Evolutionary conservation across 2,797 vertebrate species (phyloP).

Genomic region (Sebastes hubbsi): DNA sequence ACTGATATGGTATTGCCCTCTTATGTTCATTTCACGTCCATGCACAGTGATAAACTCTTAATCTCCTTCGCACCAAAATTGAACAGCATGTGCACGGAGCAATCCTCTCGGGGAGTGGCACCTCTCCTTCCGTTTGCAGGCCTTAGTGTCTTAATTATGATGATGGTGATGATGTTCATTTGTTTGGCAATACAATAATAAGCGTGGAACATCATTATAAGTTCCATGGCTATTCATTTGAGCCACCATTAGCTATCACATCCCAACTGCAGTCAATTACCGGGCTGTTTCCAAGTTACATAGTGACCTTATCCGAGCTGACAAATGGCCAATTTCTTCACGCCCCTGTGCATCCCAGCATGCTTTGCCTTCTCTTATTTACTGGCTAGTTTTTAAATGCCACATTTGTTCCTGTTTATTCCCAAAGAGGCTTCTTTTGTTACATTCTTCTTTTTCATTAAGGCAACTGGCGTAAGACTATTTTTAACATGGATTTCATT

Average conservation of each 20-base stretch:
- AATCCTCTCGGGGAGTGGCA: slow-evolving; percentile 9
- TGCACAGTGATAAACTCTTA: slow-evolving; percentile 45
- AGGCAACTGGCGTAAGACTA: background rate
- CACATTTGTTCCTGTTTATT: slow-evolving; percentile 74
- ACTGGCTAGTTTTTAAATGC: slow-evolving; percentile 74
- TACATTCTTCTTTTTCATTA: slow-evolving; percentile 26
- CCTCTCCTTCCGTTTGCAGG: slow-evolving; percentile 2
- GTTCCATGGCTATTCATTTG: slow-evolving; percentile 28
- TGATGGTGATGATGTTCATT: slow-evolving; percentile 41
- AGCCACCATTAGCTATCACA: slow-evolving; percentile 32
- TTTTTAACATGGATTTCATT: slow-evolving; percentile 21
- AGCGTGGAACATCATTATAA: slow-evolving; percentile 38
- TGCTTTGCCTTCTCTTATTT: slow-evolving; percentile 68
- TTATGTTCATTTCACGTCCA: slow-evolving; percentile 11
- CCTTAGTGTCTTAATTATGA: slow-evolving; percentile 29
- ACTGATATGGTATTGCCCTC: slow-evolving; percentile 11
- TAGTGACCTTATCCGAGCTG: slow-evolving; percentile 77
- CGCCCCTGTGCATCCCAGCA: slow-evolving; percentile 52
- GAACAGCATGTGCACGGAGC: background rate
- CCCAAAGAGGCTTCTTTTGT: slow-evolving; percentile 31
- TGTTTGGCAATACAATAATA: slow-evolving; percentile 56
- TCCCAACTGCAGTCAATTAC: slow-evolving; percentile 69
- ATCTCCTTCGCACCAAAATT: slow-evolving; percentile 7
- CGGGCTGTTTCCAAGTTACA: slow-evolving; percentile 55
- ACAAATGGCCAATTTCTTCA: slow-evolving; percentile 77